phyloP scores from a whole-genome alignment of 1,140 invertebrate species.

The Bombyx mori region DNA sequence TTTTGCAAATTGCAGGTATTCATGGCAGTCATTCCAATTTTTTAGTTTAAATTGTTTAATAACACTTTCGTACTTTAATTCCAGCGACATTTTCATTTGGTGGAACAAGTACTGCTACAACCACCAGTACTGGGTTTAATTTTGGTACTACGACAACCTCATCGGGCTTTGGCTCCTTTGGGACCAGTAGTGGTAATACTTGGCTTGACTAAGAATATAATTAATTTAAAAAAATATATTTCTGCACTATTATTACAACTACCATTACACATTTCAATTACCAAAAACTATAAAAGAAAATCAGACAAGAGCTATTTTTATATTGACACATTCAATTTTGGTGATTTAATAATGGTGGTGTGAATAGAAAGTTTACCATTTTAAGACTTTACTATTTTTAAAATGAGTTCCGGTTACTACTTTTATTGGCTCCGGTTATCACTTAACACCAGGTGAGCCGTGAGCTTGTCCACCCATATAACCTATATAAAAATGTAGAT shows the following conservation, averaged over 20 bases:
- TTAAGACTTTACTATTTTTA: too few species aligned
- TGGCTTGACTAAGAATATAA: background rate
- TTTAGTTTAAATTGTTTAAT: background rate
- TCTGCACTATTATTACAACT: background rate
- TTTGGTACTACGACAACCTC: slow-evolving; percentile 71
- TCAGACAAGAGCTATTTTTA: too few species aligned
- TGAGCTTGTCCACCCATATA: too few species aligned
- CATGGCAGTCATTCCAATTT: background rate
- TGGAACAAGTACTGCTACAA: slow-evolving; percentile 45
- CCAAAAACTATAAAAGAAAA: too few species aligned
- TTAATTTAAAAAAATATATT: background rate
- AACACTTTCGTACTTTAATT: slow-evolving; percentile 12
- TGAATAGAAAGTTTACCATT: too few species aligned
- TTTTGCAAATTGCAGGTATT: background rate
- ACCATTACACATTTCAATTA: too few species aligned
- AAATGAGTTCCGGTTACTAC: too few species aligned
- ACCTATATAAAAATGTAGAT: too few species aligned
- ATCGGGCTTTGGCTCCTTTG: slow-evolving; percentile 73
- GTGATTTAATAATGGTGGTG: too few species aligned
- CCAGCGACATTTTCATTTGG: slow-evolving; percentile 56
- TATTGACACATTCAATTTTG: too few species aligned
- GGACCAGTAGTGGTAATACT: slow-evolving; percentile 30
- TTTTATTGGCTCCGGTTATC: too few species aligned
- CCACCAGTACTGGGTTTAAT: slow-evolving; percentile 69
- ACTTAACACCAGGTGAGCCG: too few species aligned